Conservation (phyloP, 2,888 invertebrate species). For the Clunio marinus region DNA sequence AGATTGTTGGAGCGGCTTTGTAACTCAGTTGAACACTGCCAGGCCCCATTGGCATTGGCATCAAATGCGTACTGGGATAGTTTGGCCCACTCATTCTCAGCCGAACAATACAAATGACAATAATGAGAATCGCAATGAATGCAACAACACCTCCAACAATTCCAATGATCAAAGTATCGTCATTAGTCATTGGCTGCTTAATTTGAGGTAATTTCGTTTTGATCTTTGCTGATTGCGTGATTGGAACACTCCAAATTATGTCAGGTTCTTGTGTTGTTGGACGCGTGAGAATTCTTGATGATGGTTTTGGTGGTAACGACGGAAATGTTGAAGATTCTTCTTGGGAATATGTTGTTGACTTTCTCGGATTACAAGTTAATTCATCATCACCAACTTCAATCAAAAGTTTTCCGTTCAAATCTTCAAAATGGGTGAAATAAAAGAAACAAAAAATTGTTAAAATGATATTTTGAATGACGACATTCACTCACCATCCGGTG, state of each 20-base stretch:
- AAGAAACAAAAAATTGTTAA: conserved; percentile 50
- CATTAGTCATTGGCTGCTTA: conserved; percentile 69
- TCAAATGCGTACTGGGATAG: conserved; percentile 65
- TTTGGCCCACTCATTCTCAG: conserved; percentile 62
- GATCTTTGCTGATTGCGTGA: conserved; percentile 60
- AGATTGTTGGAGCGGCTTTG: conserved; percentile 53
- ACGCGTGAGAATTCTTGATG: conserved; percentile 57
- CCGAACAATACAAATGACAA: conserved; percentile 83
- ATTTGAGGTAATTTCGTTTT: conserved; percentile 56
- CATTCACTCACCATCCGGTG: conserved; percentile 64
- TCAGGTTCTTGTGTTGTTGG: conserved; percentile 70
- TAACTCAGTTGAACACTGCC: conserved; percentile 57
- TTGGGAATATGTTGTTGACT: conserved; percentile 46
- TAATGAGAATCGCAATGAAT: conserved; percentile 81
- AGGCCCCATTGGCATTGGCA: conserved; percentile 55
- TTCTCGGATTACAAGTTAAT: conserved; percentile 68
- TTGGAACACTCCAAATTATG: conserved; percentile 85
- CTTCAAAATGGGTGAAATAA: not conserved
- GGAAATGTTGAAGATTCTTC: conserved; percentile 44
- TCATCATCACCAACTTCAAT: conserved; percentile 76
- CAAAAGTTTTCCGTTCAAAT: conserved; percentile 63
- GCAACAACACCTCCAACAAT: conserved; percentile 90
- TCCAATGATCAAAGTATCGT: conserved; percentile 91
- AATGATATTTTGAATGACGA: conserved; percentile 57
- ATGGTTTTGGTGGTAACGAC: conserved; percentile 44